Base-by-base conservation (phyloP, 2,113 vertebrate genomes). In the Cyphomyrus plagiostoma region DNA sequence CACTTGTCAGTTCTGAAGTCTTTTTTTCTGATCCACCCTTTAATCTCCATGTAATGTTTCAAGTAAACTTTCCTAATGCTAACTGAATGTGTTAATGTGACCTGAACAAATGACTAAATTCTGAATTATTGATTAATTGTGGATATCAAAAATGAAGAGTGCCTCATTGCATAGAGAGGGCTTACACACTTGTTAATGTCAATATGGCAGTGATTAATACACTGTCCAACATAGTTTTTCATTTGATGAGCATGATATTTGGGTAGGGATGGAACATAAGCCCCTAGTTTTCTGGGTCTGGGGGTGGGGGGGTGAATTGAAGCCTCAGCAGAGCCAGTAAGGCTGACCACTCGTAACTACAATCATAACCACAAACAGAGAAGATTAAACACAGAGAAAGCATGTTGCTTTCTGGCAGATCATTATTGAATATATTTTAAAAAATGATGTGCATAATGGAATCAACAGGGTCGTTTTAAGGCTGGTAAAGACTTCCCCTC, bases 401-500 rank as follows among this genome's bases (percentile, higher is more conserved):
- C 30, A 77, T 35, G 35, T 77, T 23, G 15, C 35, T 19, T 77
- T 77, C 35, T 35, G 70, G 39, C 70, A 77, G 30, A 77, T 39
- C 70, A 77, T 77, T 77, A 39, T 77, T 77, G 15, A 35, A 77
- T 35, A 77, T 6, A 39, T 4, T 45, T 45, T 45, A 6, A 77
- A 77, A 77, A 39, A 19, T 39, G 7, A 77, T 77, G 26, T 7
- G 35, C 13, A 84, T 84, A 84, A 84, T 7, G 45, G 82, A 84
- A 48, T 84, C 82, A 49, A n/a, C 82, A 84, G 42, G 35, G 82
- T 84, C 4, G 23, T 83, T 83, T 83, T 83, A 83, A 83, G 80
- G 39, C 80, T 83, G 42, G 39, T 48, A 84, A 48, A 84, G 82
- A 48, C 17, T 46, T n/a, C 42, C 80, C 17, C 82, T 48, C 19